Evolutionary conservation across 2,113 vertebrate species (phyloP).

Genomic region (Psephotus haematonotus): DNA sequence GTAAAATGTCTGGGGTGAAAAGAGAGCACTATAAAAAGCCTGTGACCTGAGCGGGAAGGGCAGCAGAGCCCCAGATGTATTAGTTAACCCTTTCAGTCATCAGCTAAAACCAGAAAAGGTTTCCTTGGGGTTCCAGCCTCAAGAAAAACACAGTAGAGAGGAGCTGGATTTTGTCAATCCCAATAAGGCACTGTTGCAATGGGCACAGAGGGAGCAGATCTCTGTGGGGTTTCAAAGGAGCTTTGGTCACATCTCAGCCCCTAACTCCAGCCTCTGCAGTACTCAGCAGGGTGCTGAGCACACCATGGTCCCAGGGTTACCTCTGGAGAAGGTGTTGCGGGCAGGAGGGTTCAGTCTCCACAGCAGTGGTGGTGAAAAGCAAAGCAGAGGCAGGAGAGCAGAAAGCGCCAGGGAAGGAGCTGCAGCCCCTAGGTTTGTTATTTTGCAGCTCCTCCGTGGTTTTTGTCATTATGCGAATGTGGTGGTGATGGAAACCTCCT

Average conservation of each 20-base stretch:
- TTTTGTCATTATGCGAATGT: accelerated
- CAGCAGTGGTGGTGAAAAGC: background rate
- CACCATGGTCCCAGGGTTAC: accelerated
- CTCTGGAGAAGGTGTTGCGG: background rate
- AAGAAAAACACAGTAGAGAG: background rate
- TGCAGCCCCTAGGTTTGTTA: background rate
- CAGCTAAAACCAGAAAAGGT: background rate
- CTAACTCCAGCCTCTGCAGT: background rate
- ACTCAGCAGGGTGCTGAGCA: background rate
- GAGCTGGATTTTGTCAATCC: background rate
- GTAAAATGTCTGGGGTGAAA: background rate
- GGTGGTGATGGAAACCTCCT: background rate
- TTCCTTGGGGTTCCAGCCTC: background rate
- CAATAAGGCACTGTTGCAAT: background rate
- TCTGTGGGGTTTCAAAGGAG: background rate
- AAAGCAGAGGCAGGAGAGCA: background rate
- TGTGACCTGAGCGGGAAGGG: background rate
- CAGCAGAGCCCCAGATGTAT: background rate
- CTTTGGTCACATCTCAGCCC: accelerated
- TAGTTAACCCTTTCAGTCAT: background rate
- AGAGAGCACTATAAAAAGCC: background rate
- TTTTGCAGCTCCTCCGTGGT: background rate
- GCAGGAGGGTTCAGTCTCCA: background rate
- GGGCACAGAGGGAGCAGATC: background rate
- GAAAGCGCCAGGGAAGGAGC: background rate